phyloP scores from a whole-genome alignment of 2,113 vertebrate genomes.

The Sturnira hondurensis region DNA sequence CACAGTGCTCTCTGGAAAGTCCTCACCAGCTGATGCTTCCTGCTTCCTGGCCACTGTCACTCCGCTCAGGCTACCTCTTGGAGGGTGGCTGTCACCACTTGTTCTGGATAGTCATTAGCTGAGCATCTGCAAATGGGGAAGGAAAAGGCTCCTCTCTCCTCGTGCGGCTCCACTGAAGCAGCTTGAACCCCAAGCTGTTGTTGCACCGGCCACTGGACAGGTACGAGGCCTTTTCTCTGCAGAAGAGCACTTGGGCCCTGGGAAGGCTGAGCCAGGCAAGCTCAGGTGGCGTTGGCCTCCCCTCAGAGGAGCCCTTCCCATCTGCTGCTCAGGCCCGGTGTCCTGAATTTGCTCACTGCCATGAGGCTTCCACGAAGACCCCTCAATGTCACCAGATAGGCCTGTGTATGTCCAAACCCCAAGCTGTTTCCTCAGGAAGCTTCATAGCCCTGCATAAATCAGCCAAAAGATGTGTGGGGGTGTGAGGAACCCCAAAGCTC shows the following conservation, averaged over 20 bases:
- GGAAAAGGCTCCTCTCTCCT: background rate
- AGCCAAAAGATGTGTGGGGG: background rate
- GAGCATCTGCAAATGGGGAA: background rate
- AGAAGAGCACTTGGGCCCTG: background rate
- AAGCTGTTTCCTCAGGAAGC: background rate
- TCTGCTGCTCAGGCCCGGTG: background rate
- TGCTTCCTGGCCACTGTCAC: background rate
- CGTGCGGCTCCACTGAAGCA: background rate
- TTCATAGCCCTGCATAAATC: background rate
- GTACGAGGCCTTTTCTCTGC: background rate
- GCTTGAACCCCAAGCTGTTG: background rate
- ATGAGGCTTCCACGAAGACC: background rate
- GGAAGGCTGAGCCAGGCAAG: accelerated
- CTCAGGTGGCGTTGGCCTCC: too few relatives aligned
- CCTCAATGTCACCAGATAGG: background rate
- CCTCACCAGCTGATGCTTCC: background rate
- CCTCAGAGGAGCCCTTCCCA: background rate
- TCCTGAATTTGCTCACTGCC: background rate
- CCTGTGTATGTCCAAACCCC: background rate
- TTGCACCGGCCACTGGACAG: background rate
- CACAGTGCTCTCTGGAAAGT: background rate
- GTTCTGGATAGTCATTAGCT: background rate
- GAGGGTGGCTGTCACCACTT: background rate
- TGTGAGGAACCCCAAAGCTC: background rate
- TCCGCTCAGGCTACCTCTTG: background rate